Evolutionary conservation across 2,888 invertebrate genomes (phyloP).

Genomic region (Hymenopus coronatus): DNA sequence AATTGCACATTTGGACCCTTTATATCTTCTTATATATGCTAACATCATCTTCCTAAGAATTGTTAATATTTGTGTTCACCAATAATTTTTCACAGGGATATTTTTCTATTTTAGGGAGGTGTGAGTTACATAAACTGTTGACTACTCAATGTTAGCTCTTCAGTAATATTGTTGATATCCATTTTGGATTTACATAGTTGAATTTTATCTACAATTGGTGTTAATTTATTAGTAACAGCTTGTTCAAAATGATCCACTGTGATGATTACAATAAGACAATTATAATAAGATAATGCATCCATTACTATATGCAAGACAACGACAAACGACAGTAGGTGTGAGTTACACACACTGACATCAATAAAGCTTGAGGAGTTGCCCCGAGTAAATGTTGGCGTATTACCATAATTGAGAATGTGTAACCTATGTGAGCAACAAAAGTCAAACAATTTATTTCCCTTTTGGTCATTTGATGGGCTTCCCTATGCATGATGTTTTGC

Average conservation of each 20-base stretch:
- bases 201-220: neutral
- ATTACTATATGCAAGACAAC: neutral
- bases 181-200: too few relatives aligned
- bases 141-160: neutral
- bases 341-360: neutral
- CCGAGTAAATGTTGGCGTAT: neutral
- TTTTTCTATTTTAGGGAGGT: too few relatives aligned
- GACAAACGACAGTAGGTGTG: neutral
- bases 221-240: neutral
- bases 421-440: too few relatives aligned
- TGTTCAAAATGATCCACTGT: neutral
- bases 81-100: neutral
- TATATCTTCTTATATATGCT: neutral
- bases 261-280: too few relatives aligned
- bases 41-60: neutral
- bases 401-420: neutral
- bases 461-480: neutral
- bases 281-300: too few relatives aligned
- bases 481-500: neutral
- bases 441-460: neutral
- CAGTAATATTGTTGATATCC: neutral
- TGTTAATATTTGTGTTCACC: neutral
- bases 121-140: neutral
- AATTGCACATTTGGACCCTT: neutral
- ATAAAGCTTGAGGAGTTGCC: neutral